Percentiles rank a stretch among this genome's conserved stretches.
Evolutionary conservation across 2,113 vertebrate genomes (phyloP).

Genomic region (Mesoclemmys tuberculata): DNA sequence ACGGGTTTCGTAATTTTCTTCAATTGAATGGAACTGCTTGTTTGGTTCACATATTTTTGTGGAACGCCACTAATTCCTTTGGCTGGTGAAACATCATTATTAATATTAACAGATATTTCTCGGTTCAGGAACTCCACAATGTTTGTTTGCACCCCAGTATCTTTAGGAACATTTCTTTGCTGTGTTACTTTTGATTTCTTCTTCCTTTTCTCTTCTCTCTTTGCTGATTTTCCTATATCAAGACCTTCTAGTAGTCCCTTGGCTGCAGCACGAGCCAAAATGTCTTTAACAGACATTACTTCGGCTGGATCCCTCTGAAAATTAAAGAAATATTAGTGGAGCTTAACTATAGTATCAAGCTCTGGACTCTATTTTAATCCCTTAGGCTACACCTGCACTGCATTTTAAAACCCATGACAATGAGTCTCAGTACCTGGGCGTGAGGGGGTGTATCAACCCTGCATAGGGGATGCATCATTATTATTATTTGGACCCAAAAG

Average conservation of each 20-base stretch:
- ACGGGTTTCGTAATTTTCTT: not conserved
- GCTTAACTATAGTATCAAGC: not conserved
- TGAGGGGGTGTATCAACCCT: not conserved
- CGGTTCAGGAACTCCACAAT: slow-evolving; percentile 58
- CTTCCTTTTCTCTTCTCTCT: slow-evolving; percentile 70
- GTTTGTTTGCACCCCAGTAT: slow-evolving; percentile 40
- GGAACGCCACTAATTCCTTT: not conserved
- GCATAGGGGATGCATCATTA: not conserved
- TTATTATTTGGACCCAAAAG: not conserved
- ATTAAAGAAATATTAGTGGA: slow-evolving; percentile 25
- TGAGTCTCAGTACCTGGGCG: not conserved
- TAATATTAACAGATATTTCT: slow-evolving; percentile 11
- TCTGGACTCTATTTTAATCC: not conserved
- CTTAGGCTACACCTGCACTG: not conserved
- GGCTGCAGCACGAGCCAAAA: slow-evolving; percentile 81
- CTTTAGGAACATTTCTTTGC: not conserved
- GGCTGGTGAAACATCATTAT: not conserved
- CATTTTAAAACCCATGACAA: not conserved
- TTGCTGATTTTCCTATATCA: slow-evolving; percentile 62
- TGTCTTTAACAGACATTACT: slow-evolving; percentile 70
- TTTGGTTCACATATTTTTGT: not conserved
- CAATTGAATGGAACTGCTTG: rapidly evolving
- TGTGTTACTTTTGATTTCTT: slow-evolving; percentile 44
- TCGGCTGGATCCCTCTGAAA: slow-evolving; percentile 78
- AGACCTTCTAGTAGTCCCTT: slow-evolving; percentile 80